A percentile compares a stretch with the other conserved stretches of the same genome.
Evolutionary conservation across 1,140 invertebrate genomes (phyloP).

Genomic region (Reticulitermes speratus): DNA sequence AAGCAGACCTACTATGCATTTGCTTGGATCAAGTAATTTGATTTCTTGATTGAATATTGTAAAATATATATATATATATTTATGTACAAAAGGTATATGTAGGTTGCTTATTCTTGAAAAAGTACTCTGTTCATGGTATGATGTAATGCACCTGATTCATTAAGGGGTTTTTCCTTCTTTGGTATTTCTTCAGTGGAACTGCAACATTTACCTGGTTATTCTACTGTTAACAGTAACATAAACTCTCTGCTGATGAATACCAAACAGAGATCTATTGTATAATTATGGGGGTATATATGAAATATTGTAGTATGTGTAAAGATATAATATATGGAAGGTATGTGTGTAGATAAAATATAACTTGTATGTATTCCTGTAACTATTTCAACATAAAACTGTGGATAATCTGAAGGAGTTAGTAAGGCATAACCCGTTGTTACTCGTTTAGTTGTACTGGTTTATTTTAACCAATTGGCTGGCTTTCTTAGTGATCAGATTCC

Average conservation of each 20-base stretch:
- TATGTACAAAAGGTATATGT: constrained; percentile 20
- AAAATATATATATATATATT: constrained; percentile 13
- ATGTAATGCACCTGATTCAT: constrained; percentile 3
- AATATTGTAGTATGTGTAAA: constrained; percentile 20
- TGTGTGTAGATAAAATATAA: constrained; percentile 30
- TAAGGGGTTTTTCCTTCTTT: constrained; percentile 26
- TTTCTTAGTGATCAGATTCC: constrained; percentile 13
- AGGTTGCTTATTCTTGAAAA: constrained; percentile 21
- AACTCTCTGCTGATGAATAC: neutral
- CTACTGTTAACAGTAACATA: constrained; percentile 19
- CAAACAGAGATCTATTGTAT: neutral
- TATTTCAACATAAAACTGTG: constrained; percentile 33
- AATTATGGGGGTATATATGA: constrained; percentile 25
- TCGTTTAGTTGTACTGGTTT: constrained; percentile 29
- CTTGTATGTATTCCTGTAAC: constrained; percentile 27
- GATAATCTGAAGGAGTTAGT: constrained; percentile 24
- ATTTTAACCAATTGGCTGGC: neutral
- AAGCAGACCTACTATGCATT: constrained; percentile 20
- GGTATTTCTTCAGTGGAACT: constrained; percentile 19
- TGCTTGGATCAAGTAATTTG: constrained; percentile 15
- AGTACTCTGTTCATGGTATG: neutral
- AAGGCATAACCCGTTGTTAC: constrained; percentile 34
- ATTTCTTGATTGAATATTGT: constrained; percentile 8
- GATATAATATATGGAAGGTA: constrained; percentile 23
- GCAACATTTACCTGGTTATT: neutral